Conservation (phyloP, 2,888 invertebrate species). For the Hedya salicella region DNA sequence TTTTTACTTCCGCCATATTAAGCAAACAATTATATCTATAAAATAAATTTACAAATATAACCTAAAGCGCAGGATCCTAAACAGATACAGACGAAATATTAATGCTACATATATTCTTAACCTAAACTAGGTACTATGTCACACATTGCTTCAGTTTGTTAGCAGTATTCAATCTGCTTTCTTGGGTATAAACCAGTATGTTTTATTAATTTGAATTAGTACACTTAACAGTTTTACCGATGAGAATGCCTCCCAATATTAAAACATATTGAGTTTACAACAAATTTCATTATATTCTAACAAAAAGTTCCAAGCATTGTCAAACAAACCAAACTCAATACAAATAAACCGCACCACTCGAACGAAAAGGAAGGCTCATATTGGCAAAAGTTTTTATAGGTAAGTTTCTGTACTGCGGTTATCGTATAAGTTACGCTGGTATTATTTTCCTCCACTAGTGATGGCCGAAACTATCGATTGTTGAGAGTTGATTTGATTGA, state of each 20-base stretch:
- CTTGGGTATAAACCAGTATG: no score
- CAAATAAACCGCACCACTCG: constrained; percentile 34
- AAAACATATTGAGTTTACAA: constrained; percentile 19
- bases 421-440: constrained; percentile 36
- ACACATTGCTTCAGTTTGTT: no score
- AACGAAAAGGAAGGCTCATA: constrained; percentile 36
- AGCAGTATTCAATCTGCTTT: no score
- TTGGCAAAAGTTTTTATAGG: constrained; percentile 36
- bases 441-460: constrained; percentile 38
- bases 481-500: not conserved
- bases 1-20: no score
- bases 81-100: no score
- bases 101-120: no score
- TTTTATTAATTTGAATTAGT: no score
- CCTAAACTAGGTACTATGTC: no score
- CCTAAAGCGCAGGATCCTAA: no score
- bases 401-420: constrained; percentile 32
- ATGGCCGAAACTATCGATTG: not conserved
- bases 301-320: constrained; percentile 26
- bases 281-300: constrained; percentile 28
- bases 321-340: constrained; percentile 34
- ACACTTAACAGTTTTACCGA: not conserved
- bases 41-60: no score
- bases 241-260: not conserved
- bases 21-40: no score